Base-by-base conservation (phyloP, 2,113 vertebrate species). In the Neolamprologus falcicula region DNA sequence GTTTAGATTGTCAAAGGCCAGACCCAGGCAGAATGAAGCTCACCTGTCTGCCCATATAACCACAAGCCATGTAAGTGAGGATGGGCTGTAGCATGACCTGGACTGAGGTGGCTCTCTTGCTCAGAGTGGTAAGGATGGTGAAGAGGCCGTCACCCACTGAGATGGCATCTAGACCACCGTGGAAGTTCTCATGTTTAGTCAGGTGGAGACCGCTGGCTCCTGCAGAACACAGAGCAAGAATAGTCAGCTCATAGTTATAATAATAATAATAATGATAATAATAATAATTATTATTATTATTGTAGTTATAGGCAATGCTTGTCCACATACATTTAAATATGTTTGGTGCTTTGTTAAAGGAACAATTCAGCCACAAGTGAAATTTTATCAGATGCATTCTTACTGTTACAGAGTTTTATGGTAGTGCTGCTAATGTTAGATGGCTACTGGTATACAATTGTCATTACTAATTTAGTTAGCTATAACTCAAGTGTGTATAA, bases 51-150 rank as follows among this genome's bases (percentile, higher is more conserved):
- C 99, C 98, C 99, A 99, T 99, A 94, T 99, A 99, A 0, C 99
- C 99, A 94, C 99, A 99, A 83, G 99, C 99, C 99, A 99, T 99
- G 94, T 99, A 99, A 7, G 99, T 99, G 93, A 99, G 97, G 94
- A 99, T 98, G 82, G 99, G 99, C 94, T 99, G 99, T 63, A 99
- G 93, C 99, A 99, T 99, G 93, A 98, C 98, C 94, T 99, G 98
- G 28, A 99, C 98, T 0, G 98, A 98, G 24, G 98, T 98, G 85
- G 98, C 98, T 92, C 97, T 98, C 94, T 99, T 99, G 95, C 99
- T 99, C 57, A 99, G 98, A 0, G 99, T 99, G 86, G 98, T 99
- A 85, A 99, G 95, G 94, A 99, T 99, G 88, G 98, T 99, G 92
- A 99, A 99, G 33, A 99, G 97, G 66, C 99, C 99, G 35, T 99